Conservation (phyloP, 2,797 vertebrate species). For the Clarias fuscus region DNA sequence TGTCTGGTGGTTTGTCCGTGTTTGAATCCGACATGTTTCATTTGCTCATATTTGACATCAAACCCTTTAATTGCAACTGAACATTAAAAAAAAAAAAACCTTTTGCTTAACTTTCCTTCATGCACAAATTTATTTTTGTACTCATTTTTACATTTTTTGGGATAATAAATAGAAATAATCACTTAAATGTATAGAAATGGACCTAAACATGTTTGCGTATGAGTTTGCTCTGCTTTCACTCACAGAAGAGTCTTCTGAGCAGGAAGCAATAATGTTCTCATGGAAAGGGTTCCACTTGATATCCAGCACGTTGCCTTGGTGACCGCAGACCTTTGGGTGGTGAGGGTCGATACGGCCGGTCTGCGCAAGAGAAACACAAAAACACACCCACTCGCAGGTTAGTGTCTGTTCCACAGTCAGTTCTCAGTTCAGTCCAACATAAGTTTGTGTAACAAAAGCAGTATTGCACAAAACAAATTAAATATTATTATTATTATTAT, state of each 20-base stretch:
- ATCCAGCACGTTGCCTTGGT: slow-evolving; percentile 96
- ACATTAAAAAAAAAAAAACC: neutral
- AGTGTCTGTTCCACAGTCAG: neutral
- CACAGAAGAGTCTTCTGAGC: slow-evolving; percentile 95
- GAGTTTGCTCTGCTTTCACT: slow-evolving; percentile 61
- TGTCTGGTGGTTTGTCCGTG: neutral
- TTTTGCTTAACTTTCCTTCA: neutral
- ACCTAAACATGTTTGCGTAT: neutral
- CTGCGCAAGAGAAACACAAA: slow-evolving; percentile 65
- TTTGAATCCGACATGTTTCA: neutral
- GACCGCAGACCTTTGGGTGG: slow-evolving; percentile 92
- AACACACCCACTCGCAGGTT: neutral
- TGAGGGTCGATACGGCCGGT: slow-evolving; percentile 91
- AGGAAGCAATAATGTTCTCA: slow-evolving; percentile 95
- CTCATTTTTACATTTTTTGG: neutral
- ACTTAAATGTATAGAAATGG: neutral
- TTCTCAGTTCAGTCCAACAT: neutral
- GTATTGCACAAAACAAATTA: neutral
- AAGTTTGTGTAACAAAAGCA: neutral
- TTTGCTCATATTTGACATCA: neutral
- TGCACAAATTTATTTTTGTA: neutral
- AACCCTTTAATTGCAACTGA: neutral
- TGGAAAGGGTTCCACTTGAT: slow-evolving; percentile 99
- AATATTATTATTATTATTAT: neutral
- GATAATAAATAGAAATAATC: neutral